phyloP scores from a whole-genome alignment of 2,113 vertebrate genomes.

The Sialia sialis region DNA sequence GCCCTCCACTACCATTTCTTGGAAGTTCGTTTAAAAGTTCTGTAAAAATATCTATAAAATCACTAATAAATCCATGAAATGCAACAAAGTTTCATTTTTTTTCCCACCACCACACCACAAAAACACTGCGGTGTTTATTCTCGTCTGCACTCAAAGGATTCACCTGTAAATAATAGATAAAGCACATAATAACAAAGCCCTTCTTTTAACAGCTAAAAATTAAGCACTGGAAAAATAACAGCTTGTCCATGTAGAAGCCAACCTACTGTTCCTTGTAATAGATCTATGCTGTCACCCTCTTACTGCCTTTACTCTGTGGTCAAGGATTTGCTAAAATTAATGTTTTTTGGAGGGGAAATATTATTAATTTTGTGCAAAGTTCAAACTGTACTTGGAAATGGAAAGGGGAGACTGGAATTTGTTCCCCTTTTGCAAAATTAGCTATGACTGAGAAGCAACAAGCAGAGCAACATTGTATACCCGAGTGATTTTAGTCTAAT shows the following conservation, averaged over 20 bases:
- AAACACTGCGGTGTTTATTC: neutral
- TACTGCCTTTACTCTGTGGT: neutral
- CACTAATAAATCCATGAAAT: neutral
- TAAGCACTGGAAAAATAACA: neutral
- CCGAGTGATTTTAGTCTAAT: neutral
- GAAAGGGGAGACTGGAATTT: neutral
- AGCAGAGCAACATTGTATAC: neutral
- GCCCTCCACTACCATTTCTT: neutral
- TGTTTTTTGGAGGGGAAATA: accelerated
- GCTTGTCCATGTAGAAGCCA: neutral
- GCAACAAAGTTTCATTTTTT: neutral
- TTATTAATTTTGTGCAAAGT: neutral
- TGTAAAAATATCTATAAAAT: neutral
- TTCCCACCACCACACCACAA: neutral
- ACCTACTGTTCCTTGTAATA: neutral
- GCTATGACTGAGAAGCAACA: neutral
- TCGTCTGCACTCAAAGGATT: neutral
- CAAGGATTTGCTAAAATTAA: neutral
- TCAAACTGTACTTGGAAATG: neutral
- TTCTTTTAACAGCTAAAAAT: neutral
- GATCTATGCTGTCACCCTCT: neutral
- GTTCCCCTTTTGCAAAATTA: neutral
- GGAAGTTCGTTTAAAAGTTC: neutral
- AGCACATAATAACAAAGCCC: neutral
- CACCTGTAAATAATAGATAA: neutral